phyloP scores from a whole-genome alignment of 2,888 invertebrate species.

The Orthonychiurus folsomi region DNA sequence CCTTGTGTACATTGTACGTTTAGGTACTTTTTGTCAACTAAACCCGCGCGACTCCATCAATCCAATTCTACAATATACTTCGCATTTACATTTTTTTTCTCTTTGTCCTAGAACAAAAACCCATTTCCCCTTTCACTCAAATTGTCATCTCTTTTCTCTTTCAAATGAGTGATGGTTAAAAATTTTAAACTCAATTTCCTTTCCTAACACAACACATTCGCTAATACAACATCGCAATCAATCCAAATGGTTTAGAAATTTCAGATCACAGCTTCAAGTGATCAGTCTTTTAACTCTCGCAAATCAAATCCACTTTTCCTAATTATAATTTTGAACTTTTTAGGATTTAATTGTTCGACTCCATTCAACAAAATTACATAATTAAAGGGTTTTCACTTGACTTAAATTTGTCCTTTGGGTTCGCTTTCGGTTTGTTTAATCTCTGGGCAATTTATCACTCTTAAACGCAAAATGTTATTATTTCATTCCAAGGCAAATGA shows the following conservation, averaged over 20 bases:
- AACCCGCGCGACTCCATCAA: background rate
- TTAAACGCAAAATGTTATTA: too few relatives aligned
- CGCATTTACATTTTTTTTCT: too few relatives aligned
- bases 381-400: background rate
- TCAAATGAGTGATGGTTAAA: too few relatives aligned
- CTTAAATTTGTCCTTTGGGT: background rate
- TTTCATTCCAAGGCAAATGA: too few relatives aligned
- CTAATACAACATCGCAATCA: too few relatives aligned
- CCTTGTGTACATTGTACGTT: too few relatives aligned
- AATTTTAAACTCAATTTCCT: too few relatives aligned
- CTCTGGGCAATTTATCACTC: background rate
- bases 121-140: too few relatives aligned
- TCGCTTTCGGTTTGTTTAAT: background rate
- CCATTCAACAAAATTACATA: background rate
- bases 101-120: too few relatives aligned
- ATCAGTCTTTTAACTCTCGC: background rate
- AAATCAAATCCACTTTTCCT: background rate
- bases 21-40: slow-evolving; percentile 1
- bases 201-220: too few relatives aligned
- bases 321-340: background rate
- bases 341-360: background rate
- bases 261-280: background rate
- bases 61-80: too few relatives aligned
- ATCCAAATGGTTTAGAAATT: background rate
- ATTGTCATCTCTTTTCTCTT: too few relatives aligned